Base-by-base conservation (phyloP, 2,888 invertebrate species). In the Coenonympha glycerion region DNA sequence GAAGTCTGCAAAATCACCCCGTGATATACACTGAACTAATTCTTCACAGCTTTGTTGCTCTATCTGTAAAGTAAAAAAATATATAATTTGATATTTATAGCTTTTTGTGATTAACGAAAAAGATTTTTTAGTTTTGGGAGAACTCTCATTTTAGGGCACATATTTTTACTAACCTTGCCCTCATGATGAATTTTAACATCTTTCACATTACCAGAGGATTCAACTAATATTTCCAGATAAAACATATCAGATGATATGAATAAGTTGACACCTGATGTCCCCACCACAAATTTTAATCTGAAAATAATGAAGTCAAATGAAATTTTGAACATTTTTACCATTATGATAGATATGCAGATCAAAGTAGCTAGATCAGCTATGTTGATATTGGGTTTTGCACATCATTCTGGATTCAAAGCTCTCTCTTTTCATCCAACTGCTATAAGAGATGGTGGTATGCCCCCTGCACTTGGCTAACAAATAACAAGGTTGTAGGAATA, bases 181-280 rank as follows among this genome's bases (percentile, higher is more conserved):
- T 96, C 96, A 74, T 97, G 97, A 76, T 97, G 95, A 49, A 98
- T 87, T 73, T 91, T 91, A 0, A 97, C 97, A 88, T 97, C 97
- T 70, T 93, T 93, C 0, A 98, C 93, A 24, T 91, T 90, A 18
- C 97, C 97, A 30, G 90, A 91, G 2, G 92, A 88, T 68, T 97
- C 96, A 47, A 98, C 88, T 47, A 95, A 86, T 64, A 98, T 94
- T 87, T 98, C 97, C 62, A 98, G 89, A 76, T 95, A 97, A 79
- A 98, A 98, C 97, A 97, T 97, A 72, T 98, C 98, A 0, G 96
- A 96, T 31, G 95, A 96, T 75, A 98, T 96, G 71, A 96, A 96
- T 55, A 95, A 89, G 69, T 93, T 93, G 3, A 92, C 92, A 36
- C 93, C 93, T 41, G 93, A 92, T 52, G 92, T 91, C 47, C 94